A percentile compares a stretch with the other conserved stretches of the same genome.
Evolutionary conservation across 2,888 invertebrate species (phyloP).

Genomic region (Acrobasis repandana): DNA sequence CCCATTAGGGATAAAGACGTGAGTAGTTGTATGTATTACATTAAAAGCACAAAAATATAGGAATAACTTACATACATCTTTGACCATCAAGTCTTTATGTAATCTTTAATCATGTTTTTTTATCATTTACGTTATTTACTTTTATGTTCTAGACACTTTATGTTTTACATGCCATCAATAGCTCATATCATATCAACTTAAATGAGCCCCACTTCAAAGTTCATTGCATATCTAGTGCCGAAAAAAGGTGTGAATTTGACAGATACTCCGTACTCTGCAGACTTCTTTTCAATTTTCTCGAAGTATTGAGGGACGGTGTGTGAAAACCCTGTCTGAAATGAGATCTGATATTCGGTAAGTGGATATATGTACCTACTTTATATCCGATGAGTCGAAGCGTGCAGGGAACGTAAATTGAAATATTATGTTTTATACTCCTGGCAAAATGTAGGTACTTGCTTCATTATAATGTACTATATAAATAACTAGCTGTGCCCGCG

Average conservation of each 20-base stretch:
- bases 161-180: not conserved
- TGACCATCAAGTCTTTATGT: no score
- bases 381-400: constrained; percentile 22
- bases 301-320: constrained; percentile 26
- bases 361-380: constrained; percentile 25
- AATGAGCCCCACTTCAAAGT: not conserved
- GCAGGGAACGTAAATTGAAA: constrained; percentile 29
- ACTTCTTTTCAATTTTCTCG: constrained; percentile 30
- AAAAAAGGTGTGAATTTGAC: constrained; percentile 14
- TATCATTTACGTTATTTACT: no score
- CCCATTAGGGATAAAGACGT: no score
- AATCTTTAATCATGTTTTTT: no score
- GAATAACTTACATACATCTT: no score
- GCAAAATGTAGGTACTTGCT: constrained; percentile 12
- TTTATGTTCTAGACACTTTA: not conserved
- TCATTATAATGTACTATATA: constrained; percentile 1
- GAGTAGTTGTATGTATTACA: no score
- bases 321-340: constrained; percentile 26
- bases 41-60: no score
- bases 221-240: not conserved
- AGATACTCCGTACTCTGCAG: constrained; percentile 11
- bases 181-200: not conserved
- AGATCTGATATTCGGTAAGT: constrained; percentile 32
- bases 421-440: constrained; percentile 29
- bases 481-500: no score